Conservation (phyloP, 1,140 invertebrate species). For the Solenopsis fugax region DNA sequence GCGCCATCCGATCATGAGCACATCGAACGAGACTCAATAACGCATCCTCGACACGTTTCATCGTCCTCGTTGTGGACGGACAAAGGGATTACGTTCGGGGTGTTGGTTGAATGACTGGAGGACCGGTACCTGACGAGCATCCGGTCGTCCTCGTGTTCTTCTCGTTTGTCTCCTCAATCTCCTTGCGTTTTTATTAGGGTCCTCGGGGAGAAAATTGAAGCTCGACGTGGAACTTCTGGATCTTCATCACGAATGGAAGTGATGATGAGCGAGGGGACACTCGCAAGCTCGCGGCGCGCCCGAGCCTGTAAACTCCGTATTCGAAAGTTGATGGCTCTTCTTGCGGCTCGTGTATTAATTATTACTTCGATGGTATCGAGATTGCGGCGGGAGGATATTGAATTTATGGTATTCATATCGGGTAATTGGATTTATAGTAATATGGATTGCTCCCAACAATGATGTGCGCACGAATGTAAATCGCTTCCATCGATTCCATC, state of each 20-base stretch:
- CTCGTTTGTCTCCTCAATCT: conserved; percentile 49
- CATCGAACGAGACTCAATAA: conserved; percentile 70
- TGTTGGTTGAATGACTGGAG: conserved; percentile 56
- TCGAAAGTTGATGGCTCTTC: conserved; percentile 17
- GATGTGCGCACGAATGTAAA: conserved; percentile 23
- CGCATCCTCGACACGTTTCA: conserved; percentile 75
- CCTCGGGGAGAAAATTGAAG: conserved; percentile 45
- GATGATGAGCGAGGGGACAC: not conserved
- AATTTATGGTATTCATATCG: conserved; percentile 33
- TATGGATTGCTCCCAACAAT: conserved; percentile 44
- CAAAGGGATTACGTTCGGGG: conserved; percentile 62
- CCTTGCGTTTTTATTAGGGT: conserved; percentile 13
- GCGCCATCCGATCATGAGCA: conserved; percentile 18
- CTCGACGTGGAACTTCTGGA: conserved; percentile 7
- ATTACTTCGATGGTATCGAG: conserved; percentile 34
- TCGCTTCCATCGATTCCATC: conserved; percentile 30
- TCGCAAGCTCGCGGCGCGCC: not conserved
- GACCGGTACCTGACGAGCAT: conserved; percentile 44
- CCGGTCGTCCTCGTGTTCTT: conserved; percentile 25
- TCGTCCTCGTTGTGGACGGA: conserved; percentile 49
- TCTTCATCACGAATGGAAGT: conserved; percentile 19
- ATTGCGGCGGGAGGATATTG: conserved; percentile 16
- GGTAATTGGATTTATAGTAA: conserved; percentile 53
- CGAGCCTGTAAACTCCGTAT: not conserved
- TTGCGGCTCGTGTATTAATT: conserved; percentile 50